Evolutionary conservation across 2,888 invertebrate species (phyloP).

Genomic region (Lepeophtheirus nordmannii): DNA sequence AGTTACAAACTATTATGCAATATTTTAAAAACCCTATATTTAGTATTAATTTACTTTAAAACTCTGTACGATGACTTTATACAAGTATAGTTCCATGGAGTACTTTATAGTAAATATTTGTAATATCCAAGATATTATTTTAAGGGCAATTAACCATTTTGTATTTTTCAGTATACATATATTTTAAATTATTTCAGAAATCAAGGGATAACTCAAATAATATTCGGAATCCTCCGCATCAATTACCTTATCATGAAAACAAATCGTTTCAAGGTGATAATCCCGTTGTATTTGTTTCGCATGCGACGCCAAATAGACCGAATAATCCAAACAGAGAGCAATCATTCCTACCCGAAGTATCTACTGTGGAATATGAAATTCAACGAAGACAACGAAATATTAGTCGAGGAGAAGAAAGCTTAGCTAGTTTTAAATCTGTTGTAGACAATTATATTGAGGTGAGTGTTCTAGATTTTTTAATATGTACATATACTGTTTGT

Average conservation of each 20-base stretch:
- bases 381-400: background rate
- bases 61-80: too few species aligned
- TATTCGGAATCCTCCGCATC: background rate
- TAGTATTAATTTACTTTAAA: too few species aligned
- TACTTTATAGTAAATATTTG: too few species aligned
- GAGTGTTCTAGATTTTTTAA: background rate
- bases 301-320: background rate
- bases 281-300: background rate
- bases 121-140: too few species aligned
- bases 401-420: background rate
- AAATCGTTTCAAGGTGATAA: background rate
- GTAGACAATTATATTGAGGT: background rate
- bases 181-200: too few species aligned
- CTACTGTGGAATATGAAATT: background rate
- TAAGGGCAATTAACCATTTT: too few species aligned
- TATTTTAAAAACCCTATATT: too few species aligned
- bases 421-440: background rate
- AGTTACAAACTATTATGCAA: too few species aligned
- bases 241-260: slow-evolving; percentile 1
- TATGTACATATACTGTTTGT: too few species aligned
- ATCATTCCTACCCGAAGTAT: background rate
- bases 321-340: background rate
- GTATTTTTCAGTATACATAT: too few species aligned
- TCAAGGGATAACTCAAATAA: too few species aligned
- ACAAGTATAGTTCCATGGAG: too few species aligned